Evolutionary conservation across 2,797 vertebrate genomes (phyloP), one percentile per base, ranked within the genome.

Genomic region (Epinephelus awoara): DNA sequence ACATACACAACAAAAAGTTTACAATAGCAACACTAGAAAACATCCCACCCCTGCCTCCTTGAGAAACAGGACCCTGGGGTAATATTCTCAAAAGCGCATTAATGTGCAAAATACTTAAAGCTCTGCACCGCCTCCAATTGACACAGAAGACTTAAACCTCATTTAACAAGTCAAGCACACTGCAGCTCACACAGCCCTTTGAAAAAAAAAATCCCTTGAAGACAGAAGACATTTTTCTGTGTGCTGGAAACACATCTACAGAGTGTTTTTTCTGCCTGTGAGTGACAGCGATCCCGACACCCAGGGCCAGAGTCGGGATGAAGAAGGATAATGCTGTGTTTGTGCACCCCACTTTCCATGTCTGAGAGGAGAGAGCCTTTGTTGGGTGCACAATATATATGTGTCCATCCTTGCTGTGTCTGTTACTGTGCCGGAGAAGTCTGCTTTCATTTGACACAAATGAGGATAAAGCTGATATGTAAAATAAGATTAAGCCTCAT

Each of bases 81-180:
- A 95, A 95, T 93, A 95, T 94, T 93, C 94, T 93, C 87, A 86
- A 94, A 95, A 95, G 94, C 93, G 91, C 92, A 95, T 95, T 95
- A 96, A 96, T 96, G 94, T 95, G 95, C 93, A 95, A 95, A 95
- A 95, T 94, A 95, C 94, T 95, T 94, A 95, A 95, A 94, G 93
- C 94, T 94, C 90, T 92, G 93, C 91, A 79, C 92, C 92, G 92
- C 94, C 95, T 96, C 90, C 94, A 95, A 95, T 92, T 94, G 95
- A 96, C 94, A 95, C 89, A 94, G 89, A 93, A 81, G 93, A 95
- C 93, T 95, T 94, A 94, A 95, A 95, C 88, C 93, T 93, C 93
- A 94, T 95, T 95, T 94, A 95, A 89, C 88, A 92, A 94, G 93
- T 95, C 94, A 94, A 94, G 92, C 92, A 89, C 91, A 88, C 90